phyloP scores from a whole-genome alignment of 2,888 invertebrate genomes.

The Hypomecis punctinalis region DNA sequence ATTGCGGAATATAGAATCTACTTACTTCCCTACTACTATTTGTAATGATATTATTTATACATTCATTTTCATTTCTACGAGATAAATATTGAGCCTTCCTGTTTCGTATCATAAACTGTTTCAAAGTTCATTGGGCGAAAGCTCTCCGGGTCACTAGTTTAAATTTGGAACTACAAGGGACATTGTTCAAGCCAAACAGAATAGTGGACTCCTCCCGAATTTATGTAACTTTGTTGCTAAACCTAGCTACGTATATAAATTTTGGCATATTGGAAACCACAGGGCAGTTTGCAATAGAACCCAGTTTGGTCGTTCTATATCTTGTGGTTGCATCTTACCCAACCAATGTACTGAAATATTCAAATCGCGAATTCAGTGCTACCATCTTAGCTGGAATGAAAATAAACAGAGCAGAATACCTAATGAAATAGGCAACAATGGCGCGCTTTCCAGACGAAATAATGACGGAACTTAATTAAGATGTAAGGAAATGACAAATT shows the following conservation, averaged over 20 bases:
- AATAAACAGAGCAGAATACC: constrained; percentile 15
- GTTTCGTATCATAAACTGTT: background rate
- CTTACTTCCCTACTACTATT: too few relatives aligned
- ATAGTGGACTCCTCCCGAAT: background rate
- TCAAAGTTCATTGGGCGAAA: background rate
- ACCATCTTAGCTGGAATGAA: constrained; percentile 10
- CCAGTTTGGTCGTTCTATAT: constrained; percentile 2
- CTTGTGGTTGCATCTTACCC: constrained; percentile 5
- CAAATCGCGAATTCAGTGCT: constrained; percentile 10
- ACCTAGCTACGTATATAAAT: background rate
- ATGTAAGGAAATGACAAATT: constrained; percentile 10
- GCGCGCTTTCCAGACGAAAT: constrained; percentile 9
- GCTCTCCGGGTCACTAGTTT: constrained; percentile 1
- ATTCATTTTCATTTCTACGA: constrained; percentile 1
- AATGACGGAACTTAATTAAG: constrained; percentile 23
- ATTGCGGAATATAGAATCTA: too few relatives aligned
- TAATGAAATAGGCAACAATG: constrained; percentile 17
- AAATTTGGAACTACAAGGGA: constrained; percentile 9
- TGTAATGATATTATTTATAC: too few relatives aligned
- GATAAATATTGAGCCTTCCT: background rate
- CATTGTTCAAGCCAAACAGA: constrained; percentile 10
- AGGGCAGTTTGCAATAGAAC: constrained; percentile 7
- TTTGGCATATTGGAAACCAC: constrained; percentile 7
- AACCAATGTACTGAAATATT: constrained; percentile 10
- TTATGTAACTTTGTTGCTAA: background rate